Percentiles rank a stretch among this genome's conserved stretches.
phyloP scores from a whole-genome alignment of 1,140 invertebrate genomes.

The Drosophila chauvacae region DNA sequence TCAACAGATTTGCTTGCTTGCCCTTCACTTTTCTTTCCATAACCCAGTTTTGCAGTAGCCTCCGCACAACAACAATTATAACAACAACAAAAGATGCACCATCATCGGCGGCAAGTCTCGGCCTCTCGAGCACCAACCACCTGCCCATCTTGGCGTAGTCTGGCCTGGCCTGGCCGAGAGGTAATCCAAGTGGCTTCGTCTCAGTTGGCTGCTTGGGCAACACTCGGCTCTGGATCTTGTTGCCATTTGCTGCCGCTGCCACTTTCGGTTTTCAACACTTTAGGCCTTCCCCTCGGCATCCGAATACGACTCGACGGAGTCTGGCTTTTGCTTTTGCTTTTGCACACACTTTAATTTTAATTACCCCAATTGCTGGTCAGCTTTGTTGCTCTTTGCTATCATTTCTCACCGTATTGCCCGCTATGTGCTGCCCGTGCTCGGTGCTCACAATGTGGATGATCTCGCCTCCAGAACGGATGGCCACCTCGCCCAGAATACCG shows the following conservation, averaged over 20 bases:
- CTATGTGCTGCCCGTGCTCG: conserved; percentile 79
- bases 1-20: conserved; percentile 73
- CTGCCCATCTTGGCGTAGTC: conserved; percentile 34
- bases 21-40: conserved; percentile 84
- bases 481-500: conserved; percentile 76
- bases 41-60: conserved; percentile 77
- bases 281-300: conserved; percentile 22
- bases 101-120: conserved; percentile 64
- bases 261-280: conserved; percentile 64
- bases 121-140: conserved; percentile 49
- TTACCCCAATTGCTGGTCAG: conserved; percentile 67
- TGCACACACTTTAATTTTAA: conserved; percentile 72
- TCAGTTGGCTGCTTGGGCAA: conserved; percentile 79
- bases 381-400: conserved; percentile 25
- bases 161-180: conserved; percentile 59
- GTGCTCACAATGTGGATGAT: conserved; percentile 82
- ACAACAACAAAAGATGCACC: conserved; percentile 72
- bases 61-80: conserved; percentile 24
- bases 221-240: conserved; percentile 52
- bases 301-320: background rate
- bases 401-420: conserved; percentile 78
- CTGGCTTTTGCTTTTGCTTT: conserved; percentile 3
- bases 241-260: conserved; percentile 23
- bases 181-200: conserved; percentile 78
- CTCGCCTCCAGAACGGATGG: conserved; percentile 82